phyloP scores from a whole-genome alignment of 2,113 vertebrate genomes.

The Paradoxurus hermaphroditus region DNA sequence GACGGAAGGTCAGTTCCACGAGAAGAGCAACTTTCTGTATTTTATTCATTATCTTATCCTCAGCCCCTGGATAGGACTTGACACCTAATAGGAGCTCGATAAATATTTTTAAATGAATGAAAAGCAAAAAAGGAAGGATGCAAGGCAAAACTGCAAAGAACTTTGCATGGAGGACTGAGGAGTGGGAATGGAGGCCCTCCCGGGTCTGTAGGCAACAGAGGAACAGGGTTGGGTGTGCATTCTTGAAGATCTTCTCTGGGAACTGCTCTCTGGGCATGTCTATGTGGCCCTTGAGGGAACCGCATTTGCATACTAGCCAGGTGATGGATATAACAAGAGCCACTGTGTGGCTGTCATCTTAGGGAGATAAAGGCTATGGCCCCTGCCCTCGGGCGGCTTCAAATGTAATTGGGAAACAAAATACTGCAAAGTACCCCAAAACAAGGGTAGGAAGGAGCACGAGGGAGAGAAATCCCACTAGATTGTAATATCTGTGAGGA shows the following conservation, averaged over 20 bases:
- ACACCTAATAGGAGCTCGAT: background rate
- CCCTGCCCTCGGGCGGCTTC: background rate
- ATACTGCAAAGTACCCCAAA: background rate
- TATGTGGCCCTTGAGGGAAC: background rate
- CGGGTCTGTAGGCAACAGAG: fast-evolving
- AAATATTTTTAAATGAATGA: background rate
- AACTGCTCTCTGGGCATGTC: background rate
- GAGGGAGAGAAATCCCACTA: too few relatives aligned
- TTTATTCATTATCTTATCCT: background rate
- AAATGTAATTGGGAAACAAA: background rate
- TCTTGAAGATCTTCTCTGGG: background rate
- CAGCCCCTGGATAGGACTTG: background rate
- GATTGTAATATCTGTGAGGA: background rate
- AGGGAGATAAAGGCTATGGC: background rate
- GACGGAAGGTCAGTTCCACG: background rate
- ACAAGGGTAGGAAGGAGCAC: background rate
- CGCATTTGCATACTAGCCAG: background rate
- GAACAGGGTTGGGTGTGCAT: fast-evolving
- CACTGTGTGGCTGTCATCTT: background rate
- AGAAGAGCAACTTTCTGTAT: background rate
- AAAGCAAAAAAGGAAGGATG: background rate
- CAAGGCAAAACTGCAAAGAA: background rate
- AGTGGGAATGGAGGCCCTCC: fast-evolving
- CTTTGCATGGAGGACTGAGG: background rate
- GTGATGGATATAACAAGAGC: background rate